A percentile compares a stretch with the other conserved stretches of the same genome.
Evolutionary conservation across 1,140 invertebrate genomes (phyloP).

Genomic region (Acyrthosiphon pisum): DNA sequence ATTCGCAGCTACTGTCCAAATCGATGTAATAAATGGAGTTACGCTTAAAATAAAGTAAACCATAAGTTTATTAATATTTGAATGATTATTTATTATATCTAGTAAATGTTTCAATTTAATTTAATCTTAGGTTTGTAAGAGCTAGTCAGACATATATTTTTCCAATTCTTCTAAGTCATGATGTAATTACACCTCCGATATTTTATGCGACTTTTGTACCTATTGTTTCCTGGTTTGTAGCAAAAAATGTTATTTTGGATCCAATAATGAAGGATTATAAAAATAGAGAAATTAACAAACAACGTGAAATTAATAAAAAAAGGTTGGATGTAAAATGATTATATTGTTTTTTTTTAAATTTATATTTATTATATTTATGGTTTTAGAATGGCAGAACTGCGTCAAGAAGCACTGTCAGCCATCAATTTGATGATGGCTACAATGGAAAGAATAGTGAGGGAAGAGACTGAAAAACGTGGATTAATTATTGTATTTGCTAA

Average conservation of each 20-base stretch:
- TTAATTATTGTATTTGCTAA: constrained; percentile 86
- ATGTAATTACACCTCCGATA: constrained; percentile 84
- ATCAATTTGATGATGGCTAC: constrained; percentile 87
- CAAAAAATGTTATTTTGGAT: constrained; percentile 87
- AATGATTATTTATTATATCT: not conserved
- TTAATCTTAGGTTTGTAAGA: constrained; percentile 74
- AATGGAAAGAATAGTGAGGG: constrained; percentile 75
- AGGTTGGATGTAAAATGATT: constrained; percentile 63
- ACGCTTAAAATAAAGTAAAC: constrained; percentile 84
- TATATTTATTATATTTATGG: not conserved
- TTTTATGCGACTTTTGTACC: constrained; percentile 93
- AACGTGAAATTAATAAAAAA: constrained; percentile 76
- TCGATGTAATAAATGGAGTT: constrained; percentile 87
- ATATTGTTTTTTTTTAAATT: not conserved
- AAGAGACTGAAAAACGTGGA: constrained; percentile 81
- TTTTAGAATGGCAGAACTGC: constrained; percentile 76
- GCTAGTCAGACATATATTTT: constrained; percentile 89
- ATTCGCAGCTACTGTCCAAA: constrained; percentile 81
- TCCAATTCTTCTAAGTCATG: constrained; percentile 89
- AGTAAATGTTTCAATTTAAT: not conserved
- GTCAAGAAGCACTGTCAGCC: constrained; percentile 82
- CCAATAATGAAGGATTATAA: constrained; percentile 82
- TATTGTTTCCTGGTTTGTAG: constrained; percentile 77
- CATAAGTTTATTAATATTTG: not conserved
- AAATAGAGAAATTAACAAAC: constrained; percentile 76